A percentile compares a stretch with the other conserved stretches of the same genome.
These are phyloP conservation scores for Nematopogon swammerdamellus DNA, from an alignment of 2,888 invertebrate genomes.

Conservation along the genomic window DNA sequence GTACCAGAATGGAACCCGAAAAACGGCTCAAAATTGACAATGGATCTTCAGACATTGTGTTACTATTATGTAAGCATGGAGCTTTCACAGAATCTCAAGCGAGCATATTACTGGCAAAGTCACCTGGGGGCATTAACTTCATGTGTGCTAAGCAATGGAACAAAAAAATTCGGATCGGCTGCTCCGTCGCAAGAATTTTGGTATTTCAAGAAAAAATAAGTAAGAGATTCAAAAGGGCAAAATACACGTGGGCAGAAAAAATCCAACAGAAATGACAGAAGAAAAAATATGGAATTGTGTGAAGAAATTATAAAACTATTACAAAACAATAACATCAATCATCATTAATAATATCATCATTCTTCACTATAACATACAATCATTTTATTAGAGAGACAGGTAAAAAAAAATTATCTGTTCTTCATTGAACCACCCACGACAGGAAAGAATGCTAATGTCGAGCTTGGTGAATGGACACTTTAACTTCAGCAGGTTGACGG, in stretches of 20 bases:
- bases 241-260: not conserved
- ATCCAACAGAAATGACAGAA: not conserved
- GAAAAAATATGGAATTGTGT: not conserved
- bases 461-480: constrained; percentile 9
- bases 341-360: not conserved
- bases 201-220: constrained; percentile 7
- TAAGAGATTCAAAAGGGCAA: constrained; percentile 5
- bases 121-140: constrained; percentile 3
- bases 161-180: constrained; percentile 2
- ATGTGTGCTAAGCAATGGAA: not conserved
- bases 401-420: constrained; percentile 6
- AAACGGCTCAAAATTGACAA: not conserved
- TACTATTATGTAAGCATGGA: constrained; percentile 3
- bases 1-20: not conserved
- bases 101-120: constrained; percentile 1
- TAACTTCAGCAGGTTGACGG: constrained; percentile 15
- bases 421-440: constrained; percentile 1
- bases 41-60: not conserved
- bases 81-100: constrained; percentile 5
- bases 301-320: not conserved
- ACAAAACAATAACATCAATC: not conserved
- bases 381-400: constrained; percentile 1
- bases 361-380: not conserved
- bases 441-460: not conserved
- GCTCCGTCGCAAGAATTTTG: constrained; percentile 6